Percentiles rank a stretch among this genome's conserved stretches.
Evolutionary conservation across 1,140 invertebrate genomes (phyloP).

Genomic region (Hycleus cichorii): DNA sequence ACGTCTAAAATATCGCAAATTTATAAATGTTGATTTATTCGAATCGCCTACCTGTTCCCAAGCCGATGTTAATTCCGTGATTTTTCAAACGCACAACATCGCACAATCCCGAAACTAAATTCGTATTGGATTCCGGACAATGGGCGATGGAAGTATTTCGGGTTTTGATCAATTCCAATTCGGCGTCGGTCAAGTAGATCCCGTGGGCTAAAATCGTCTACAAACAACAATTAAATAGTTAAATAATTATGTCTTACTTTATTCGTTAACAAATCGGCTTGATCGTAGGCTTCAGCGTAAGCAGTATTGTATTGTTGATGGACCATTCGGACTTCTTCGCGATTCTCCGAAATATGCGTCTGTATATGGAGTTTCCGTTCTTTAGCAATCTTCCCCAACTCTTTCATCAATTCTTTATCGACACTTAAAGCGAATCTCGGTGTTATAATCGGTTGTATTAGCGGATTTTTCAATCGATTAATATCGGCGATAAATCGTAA

Average conservation of each 20-base stretch:
- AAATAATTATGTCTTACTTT: slow-evolving; percentile 48
- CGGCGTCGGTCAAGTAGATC: slow-evolving; percentile 63
- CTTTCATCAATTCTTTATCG: slow-evolving; percentile 59
- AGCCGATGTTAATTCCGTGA: slow-evolving; percentile 63
- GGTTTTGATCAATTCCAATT: slow-evolving; percentile 58
- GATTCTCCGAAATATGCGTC: slow-evolving; percentile 79
- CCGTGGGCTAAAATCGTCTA: slow-evolving; percentile 77
- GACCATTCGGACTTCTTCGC: slow-evolving; percentile 61
- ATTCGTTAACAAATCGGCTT: slow-evolving; percentile 60
- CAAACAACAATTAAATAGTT: slow-evolving; percentile 17
- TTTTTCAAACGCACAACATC: slow-evolving; percentile 60
- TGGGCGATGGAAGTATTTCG: slow-evolving; percentile 65
- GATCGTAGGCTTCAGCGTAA: slow-evolving; percentile 72
- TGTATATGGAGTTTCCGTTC: slow-evolving; percentile 67
- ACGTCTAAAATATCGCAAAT: slow-evolving; percentile 55
- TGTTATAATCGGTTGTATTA: slow-evolving; percentile 62
- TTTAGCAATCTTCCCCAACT: slow-evolving; percentile 61
- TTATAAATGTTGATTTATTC: not conserved
- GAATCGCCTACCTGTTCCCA: slow-evolving; percentile 67
- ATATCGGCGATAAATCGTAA: slow-evolving; percentile 59
- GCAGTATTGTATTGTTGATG: slow-evolving; percentile 49
- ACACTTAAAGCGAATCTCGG: slow-evolving; percentile 83
- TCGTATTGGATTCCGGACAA: slow-evolving; percentile 81
- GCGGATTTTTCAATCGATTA: slow-evolving; percentile 34
- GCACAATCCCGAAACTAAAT: slow-evolving; percentile 75